Evolutionary conservation across 2,113 vertebrate species (phyloP).

Genomic region (Picathartes gymnocephalus): DNA sequence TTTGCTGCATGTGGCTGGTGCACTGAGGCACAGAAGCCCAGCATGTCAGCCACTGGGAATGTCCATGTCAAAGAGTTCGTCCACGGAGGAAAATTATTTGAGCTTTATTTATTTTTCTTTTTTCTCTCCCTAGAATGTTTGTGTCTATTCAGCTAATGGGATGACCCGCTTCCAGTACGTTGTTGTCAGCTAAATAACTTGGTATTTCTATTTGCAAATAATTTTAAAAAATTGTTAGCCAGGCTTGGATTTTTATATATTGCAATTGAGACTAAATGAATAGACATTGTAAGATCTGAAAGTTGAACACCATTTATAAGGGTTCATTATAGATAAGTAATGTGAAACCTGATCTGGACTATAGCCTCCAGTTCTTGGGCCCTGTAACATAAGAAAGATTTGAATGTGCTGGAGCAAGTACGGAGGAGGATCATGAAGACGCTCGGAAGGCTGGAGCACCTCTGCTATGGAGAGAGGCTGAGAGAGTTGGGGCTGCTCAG

Average conservation of each 20-base stretch:
- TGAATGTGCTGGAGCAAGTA: background rate
- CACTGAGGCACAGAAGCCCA: background rate
- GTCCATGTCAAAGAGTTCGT: background rate
- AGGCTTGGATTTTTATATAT: background rate
- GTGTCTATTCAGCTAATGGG: background rate
- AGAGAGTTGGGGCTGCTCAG: background rate
- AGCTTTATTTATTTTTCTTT: background rate
- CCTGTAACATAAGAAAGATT: background rate
- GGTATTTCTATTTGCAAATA: background rate
- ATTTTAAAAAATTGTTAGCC: background rate
- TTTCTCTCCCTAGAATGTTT: background rate
- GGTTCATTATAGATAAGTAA: background rate
- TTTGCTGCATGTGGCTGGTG: background rate
- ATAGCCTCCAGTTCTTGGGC: background rate
- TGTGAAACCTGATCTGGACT: accelerated
- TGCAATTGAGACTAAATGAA: background rate
- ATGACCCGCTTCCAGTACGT: background rate
- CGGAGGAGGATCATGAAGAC: background rate
- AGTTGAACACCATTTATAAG: background rate
- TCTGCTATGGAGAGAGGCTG: background rate
- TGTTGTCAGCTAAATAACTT: background rate
- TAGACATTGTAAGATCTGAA: background rate
- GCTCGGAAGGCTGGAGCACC: background rate
- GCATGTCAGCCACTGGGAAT: accelerated
- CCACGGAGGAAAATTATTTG: background rate